Conservation (phyloP, 1,140 invertebrate species). For the Tetragonula clypearis region DNA sequence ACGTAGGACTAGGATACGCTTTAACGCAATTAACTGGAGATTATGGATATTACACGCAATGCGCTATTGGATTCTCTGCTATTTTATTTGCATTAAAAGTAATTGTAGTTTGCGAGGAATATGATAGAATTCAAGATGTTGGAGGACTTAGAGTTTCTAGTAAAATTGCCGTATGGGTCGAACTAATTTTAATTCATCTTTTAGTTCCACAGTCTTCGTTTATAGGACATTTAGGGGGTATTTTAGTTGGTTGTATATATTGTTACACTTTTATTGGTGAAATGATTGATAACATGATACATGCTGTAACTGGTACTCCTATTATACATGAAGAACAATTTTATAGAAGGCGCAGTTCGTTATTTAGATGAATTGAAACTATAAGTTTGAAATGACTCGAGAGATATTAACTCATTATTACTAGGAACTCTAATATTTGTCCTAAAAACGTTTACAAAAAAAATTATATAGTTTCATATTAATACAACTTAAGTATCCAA, state of each 20-base stretch:
- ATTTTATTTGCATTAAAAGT: conserved; percentile 88
- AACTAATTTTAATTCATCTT: conserved; percentile 87
- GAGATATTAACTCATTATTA: not conserved
- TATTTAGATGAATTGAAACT: conserved; percentile 28
- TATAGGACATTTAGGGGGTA: conserved; percentile 87
- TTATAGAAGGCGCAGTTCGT: conserved; percentile 70
- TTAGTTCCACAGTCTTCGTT: conserved; percentile 85
- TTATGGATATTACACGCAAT: conserved; percentile 81
- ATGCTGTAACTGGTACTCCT: conserved; percentile 75
- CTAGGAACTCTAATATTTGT: not conserved
- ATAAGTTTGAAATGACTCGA: conserved; percentile 43
- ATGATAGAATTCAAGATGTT: conserved; percentile 77
- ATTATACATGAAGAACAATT: conserved; percentile 79
- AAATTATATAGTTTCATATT: conserved; percentile 9
- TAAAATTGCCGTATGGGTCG: conserved; percentile 85
- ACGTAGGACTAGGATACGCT: conserved; percentile 80
- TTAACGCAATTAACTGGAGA: conserved; percentile 76
- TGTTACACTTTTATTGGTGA: conserved; percentile 84
- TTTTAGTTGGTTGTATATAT: conserved; percentile 86
- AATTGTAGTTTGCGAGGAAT: conserved; percentile 82
- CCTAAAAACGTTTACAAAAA: not conserved
- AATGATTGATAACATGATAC: conserved; percentile 80
- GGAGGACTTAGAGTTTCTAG: conserved; percentile 84
- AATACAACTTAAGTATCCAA: not conserved
- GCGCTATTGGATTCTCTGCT: conserved; percentile 87